These are phyloP conservation scores for Campoplex nolae DNA, from an alignment of 2,888 invertebrate species.

Conservation along the genomic window DNA sequence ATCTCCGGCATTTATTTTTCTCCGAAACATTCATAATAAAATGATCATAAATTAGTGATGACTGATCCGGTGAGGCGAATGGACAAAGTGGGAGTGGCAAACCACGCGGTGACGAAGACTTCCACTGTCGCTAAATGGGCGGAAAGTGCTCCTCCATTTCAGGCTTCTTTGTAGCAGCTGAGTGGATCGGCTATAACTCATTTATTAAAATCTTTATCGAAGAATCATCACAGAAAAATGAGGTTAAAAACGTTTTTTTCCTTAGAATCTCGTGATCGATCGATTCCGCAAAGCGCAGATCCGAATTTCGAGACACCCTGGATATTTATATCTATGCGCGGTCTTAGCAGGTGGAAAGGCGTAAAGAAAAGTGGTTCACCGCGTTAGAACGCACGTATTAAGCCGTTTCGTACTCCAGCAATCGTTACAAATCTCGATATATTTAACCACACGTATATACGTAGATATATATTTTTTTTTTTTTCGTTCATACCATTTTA, in stretches of 20 bases:
- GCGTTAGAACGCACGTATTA: background rate
- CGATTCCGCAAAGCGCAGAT: background rate
- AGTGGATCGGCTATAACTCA: too few relatives aligned
- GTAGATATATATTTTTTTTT: conserved; percentile 8
- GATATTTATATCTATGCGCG: background rate
- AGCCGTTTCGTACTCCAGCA: background rate
- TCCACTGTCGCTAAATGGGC: too few relatives aligned
- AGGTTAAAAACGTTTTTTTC: background rate
- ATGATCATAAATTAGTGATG: too few relatives aligned
- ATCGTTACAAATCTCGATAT: background rate
- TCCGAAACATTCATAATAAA: too few relatives aligned
- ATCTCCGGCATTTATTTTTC: background rate
- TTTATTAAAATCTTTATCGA: too few relatives aligned
- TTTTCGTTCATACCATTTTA: background rate
- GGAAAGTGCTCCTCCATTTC: too few relatives aligned
- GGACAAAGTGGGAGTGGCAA: too few relatives aligned
- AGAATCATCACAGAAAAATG: background rate
- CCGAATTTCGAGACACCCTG: background rate
- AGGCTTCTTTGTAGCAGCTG: too few relatives aligned
- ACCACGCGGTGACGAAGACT: too few relatives aligned
- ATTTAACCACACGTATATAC: conserved; percentile 7
- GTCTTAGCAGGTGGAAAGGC: conserved; percentile 12
- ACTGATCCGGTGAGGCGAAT: too few relatives aligned
- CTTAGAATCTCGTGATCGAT: background rate
- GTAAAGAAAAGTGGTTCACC: background rate